Conservation (phyloP, 53 echinoderm and acorn worm species). For the Holothuria leucospilota region DNA sequence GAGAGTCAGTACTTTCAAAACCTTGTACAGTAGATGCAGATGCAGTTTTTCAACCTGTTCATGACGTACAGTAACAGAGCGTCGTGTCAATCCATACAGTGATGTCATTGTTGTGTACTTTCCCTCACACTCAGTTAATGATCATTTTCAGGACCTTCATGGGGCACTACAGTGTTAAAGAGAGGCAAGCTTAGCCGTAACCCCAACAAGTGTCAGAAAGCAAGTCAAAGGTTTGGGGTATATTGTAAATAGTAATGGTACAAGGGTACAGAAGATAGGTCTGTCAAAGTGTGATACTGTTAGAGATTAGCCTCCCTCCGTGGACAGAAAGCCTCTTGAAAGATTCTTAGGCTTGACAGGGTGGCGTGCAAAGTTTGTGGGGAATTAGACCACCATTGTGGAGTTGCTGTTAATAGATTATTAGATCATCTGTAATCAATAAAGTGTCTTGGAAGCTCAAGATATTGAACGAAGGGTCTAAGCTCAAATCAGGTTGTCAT, state of each 20-base stretch:
- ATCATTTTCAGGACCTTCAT: background rate
- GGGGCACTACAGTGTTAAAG: conserved; percentile 11
- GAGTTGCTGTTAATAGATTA: too few relatives aligned
- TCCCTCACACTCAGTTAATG: background rate
- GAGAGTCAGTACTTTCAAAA: background rate
- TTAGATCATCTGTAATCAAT: too few relatives aligned
- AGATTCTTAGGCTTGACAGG: conserved; percentile 56
- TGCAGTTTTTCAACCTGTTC: background rate
- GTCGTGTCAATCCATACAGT: background rate
- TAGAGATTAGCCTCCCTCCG: too few relatives aligned
- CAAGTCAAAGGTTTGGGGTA: background rate
- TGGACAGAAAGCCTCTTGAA: conserved; percentile 28
- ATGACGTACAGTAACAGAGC: background rate
- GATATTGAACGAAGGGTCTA: too few relatives aligned
- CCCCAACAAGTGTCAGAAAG: conserved; percentile 51
- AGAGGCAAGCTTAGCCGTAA: conserved; percentile 59
- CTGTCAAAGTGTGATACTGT: too few relatives aligned
- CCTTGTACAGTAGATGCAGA: too few relatives aligned
- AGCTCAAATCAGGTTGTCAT: too few relatives aligned
- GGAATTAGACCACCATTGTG: background rate
- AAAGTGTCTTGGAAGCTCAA: too few relatives aligned
- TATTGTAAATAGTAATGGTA: too few relatives aligned
- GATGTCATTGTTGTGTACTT: conserved; percentile 21
- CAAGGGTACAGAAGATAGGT: too few relatives aligned
- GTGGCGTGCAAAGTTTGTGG: conserved; percentile 53